A percentile compares a stretch with the other conserved stretches of the same genome.
These are phyloP conservation scores for Pseudococcus jackbeardsleyi DNA, from an alignment of 2,888 invertebrate species.

Conservation along the genomic window DNA sequence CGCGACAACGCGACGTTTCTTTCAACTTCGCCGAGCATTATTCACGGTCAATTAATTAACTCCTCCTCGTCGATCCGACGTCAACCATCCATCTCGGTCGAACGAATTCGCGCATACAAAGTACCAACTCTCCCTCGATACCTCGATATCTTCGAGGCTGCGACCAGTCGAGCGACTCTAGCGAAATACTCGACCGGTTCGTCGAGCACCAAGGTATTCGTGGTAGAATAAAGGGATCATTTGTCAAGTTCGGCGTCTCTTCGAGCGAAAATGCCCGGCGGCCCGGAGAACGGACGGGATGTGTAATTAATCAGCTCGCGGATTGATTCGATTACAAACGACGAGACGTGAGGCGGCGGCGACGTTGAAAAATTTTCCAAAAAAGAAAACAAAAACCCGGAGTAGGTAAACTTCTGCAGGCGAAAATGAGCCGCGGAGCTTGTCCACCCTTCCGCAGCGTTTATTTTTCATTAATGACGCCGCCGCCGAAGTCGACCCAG, in stretches of 20 bases:
- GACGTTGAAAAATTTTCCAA: neutral
- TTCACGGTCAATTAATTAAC: conserved; percentile 15
- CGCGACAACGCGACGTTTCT: neutral
- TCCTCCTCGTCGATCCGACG: neutral
- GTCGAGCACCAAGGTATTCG: neutral
- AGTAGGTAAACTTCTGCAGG: neutral
- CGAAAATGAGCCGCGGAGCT: neutral
- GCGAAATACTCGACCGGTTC: neutral
- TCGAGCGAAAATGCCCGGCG: neutral
- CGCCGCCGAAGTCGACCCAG: no score
- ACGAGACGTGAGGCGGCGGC: neutral
- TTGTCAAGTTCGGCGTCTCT: conserved; percentile 25
- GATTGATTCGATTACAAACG: conserved; percentile 12
- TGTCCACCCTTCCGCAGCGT: no score
- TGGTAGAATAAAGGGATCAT: neutral
- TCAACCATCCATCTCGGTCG: neutral
- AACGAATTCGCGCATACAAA: neutral
- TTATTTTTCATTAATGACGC: no score
- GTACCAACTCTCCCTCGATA: neutral
- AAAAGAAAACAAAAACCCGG: neutral
- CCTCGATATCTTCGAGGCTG: no score
- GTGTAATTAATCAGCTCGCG: neutral
- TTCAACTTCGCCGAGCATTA: neutral
- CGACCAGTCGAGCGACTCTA: no score
- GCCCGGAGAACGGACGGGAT: neutral